Base-by-base conservation (phyloP, 1,140 invertebrate genomes). In the Cydia pomonella region DNA sequence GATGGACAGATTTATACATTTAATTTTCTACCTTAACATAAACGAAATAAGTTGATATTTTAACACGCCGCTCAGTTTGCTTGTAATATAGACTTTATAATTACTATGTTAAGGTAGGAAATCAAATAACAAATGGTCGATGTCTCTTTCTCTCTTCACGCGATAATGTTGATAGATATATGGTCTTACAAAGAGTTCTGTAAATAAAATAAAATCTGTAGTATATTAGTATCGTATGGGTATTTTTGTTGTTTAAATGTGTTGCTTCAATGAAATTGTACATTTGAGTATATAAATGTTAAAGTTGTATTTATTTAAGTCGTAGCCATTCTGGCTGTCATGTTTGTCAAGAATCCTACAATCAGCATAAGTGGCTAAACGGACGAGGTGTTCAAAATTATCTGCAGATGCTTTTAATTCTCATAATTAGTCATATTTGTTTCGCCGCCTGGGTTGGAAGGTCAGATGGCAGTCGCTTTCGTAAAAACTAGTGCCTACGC, bases 211-310 rank as follows among this genome's bases (percentile, higher is more conserved):
- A 69, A 69, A 33, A 16, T 29, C 16, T 41, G 33, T 69, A 29
- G 13, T 27, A 66, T 25, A 69, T 69, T 41, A 69, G 18, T 29
- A 69, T 29, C 25, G 7, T 69, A 50, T 50, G 16, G 25, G 18
- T 38, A 69, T 33, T 33, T 73, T 73, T 73, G 72, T 47, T 72
- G 21, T 72, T 66, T 41, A 69, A 41, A 69, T 38, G 64, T 69
- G 27, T 69, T 38, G 29, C 64, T 29, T 41, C 64, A 33, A 69
- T 69, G 64, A 69, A 69, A 33, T 69, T 66, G 63, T 66, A 66
- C 25, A 66, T 27, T 66, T 69, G 21, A 69, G 16, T 38, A 69
- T 69, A 69, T 69, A 33, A 69, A 69, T 33, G 64, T 69, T 69
- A 41, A 38, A 21, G 3, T 38, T 69, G 29, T 69, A 38, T 38